Base-by-base conservation (phyloP, 2,888 invertebrate species). In the Hypena proboscidalis region DNA sequence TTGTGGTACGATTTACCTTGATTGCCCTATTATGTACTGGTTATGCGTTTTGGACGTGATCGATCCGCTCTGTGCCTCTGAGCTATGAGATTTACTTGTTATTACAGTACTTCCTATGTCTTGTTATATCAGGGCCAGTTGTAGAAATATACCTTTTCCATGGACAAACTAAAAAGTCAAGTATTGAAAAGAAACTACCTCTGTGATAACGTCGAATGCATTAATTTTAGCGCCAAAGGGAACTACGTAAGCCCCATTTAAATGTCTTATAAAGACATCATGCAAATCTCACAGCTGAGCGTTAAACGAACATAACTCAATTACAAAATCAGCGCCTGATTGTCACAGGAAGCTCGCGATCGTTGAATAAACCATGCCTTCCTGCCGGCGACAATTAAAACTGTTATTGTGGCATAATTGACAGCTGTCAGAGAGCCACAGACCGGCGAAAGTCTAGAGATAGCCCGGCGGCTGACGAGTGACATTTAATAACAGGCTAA, bases 341-440 rank as follows among this genome's bases (percentile, higher is more conserved):
- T 45, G 20, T 34, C 47, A 31, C 42, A 66, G 66, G 63, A 62
- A 59, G 56, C 29, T 14, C 5, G 34, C 19, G 29, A 11, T 41
- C 20, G 27, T 21, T 33, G 33, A 45, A 42, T 27, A 29, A 17
- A 52, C 41, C 51, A 39, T 35, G 19, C n/a, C 43, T 55, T 65
- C 65, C 61, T 43, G 65, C 40, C 38, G 25, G 37, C 42, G 56
- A 67, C 69, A 79, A 80, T 83, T 81, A 77, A 65, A 67, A 60
- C 60, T 45, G 67, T 66, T 71, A 67, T 74, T 72, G 69, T 65
- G 47, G 48, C 66, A 57, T 74, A 71, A 76, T 71, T 74, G 71
- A 71, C 77, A 76, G 76, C 74, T 71, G 74, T n/a, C 50, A 33
- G 30, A 4, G 1, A 5, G 8, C 15, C 39, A 55, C 39, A 70